phyloP scores from a whole-genome alignment of 1,140 invertebrate genomes.

The Fragariocoptes setiger region DNA sequence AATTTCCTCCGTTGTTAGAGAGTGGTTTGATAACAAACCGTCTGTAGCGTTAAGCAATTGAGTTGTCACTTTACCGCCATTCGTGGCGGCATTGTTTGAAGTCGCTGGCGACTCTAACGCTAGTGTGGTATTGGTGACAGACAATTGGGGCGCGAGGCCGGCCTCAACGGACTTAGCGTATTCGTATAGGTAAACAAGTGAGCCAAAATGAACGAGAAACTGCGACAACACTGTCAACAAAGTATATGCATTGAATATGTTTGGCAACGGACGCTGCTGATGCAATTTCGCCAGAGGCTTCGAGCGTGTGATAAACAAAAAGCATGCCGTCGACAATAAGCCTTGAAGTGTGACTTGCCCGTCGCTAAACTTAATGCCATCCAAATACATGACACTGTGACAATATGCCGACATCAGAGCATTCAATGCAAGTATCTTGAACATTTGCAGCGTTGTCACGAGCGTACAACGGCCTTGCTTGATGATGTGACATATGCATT shows the following conservation, averaged over 20 bases:
- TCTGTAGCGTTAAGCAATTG: too few species aligned
- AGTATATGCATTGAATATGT: constrained; percentile 96
- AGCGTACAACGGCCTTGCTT: constrained; percentile 95
- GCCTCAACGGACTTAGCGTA: constrained; percentile 22
- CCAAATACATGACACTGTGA: constrained; percentile 87
- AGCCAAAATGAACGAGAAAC: constrained; percentile 74
- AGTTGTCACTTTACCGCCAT: too few species aligned
- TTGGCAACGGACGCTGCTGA: constrained; percentile 69
- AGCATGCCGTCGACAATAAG: constrained; percentile 68
- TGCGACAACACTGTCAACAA: constrained; percentile 74
- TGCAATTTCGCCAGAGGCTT: constrained; percentile 81
- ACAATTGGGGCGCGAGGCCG: background rate
- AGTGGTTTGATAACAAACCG: background rate
- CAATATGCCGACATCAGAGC: constrained; percentile 89
- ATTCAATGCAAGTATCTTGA: constrained; percentile 96
- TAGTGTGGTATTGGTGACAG: background rate
- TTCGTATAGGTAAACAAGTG: constrained; percentile 58
- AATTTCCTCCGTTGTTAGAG: constrained; percentile 12
- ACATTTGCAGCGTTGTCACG: constrained; percentile 98
- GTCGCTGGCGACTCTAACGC: background rate
- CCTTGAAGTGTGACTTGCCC: constrained; percentile 68
- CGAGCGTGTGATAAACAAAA: constrained; percentile 87
- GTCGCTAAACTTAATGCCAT: constrained; percentile 92
- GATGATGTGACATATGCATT: constrained; percentile 91
- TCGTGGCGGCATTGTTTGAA: background rate